Conservation (phyloP, 2,888 invertebrate species). For the Sinotaia quadrata region DNA sequence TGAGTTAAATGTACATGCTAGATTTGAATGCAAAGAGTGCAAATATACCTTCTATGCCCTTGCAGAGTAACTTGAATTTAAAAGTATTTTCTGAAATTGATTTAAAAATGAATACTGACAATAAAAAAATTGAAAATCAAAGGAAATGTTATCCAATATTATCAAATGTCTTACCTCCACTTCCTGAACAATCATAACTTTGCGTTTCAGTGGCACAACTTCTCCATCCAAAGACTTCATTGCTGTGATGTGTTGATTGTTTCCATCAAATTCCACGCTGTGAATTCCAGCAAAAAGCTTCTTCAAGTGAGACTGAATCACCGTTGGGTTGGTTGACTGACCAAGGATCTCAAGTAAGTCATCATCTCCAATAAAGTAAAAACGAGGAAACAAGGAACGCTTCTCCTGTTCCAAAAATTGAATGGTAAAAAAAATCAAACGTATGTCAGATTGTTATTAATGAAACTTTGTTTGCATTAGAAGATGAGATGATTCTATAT, state of each 20-base stretch:
- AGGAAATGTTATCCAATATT: no score
- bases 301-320: conserved; percentile 94
- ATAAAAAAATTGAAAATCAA: no score
- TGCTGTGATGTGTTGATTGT: conserved; percentile 77
- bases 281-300: conserved; percentile 87
- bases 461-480: neutral
- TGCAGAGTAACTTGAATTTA: no score
- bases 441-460: neutral
- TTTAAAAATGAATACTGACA: no score
- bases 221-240: conserved; percentile 86
- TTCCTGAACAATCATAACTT: conserved; percentile 82
- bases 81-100: no score
- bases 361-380: conserved; percentile 98
- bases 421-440: neutral
- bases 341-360: conserved; percentile 96
- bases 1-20: no score
- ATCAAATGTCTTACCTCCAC: conserved; percentile 81
- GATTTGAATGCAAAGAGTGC: no score
- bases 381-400: conserved; percentile 91
- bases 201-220: conserved; percentile 79
- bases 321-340: conserved; percentile 88
- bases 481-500: no score
- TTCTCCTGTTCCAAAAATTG: conserved; percentile 82
- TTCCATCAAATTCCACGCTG: conserved; percentile 80
- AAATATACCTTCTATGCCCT: no score